A percentile compares a stretch with the other conserved stretches of the same genome.
These are phyloP conservation scores for Erethizon dorsatum DNA, from an alignment of 2,797 vertebrate species.

Conservation along the genomic window DNA sequence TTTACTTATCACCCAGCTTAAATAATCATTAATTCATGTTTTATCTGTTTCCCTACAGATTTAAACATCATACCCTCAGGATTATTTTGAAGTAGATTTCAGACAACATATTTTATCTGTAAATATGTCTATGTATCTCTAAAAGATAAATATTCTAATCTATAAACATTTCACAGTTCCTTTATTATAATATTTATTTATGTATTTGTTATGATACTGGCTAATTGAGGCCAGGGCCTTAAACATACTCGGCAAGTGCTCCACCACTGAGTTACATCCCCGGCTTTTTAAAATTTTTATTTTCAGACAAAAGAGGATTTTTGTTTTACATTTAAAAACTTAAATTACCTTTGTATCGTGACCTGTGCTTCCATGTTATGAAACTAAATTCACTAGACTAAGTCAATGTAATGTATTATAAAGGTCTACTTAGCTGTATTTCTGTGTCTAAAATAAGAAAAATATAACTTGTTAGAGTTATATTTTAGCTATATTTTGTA, in stretches of 20 bases:
- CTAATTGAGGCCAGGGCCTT: neutral
- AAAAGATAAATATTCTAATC: conserved; percentile 46
- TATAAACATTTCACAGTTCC: conserved; percentile 25
- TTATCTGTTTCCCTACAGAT: conserved; percentile 16
- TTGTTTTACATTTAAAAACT: conserved; percentile 54
- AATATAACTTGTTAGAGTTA: neutral
- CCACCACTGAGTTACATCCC: neutral
- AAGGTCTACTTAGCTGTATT: conserved; percentile 45
- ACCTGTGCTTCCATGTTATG: neutral
- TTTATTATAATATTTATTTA: conserved; percentile 30
- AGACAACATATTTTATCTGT: conserved; percentile 52
- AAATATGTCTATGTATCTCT: conserved; percentile 67
- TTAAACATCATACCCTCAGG: neutral
- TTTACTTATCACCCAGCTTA: neutral
- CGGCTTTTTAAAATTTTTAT: neutral
- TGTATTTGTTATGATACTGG: neutral
- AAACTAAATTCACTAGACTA: conserved; percentile 24
- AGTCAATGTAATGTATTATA: neutral
- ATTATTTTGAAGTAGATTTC: conserved; percentile 67
- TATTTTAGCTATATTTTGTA: conserved; percentile 52
- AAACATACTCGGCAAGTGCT: neutral
- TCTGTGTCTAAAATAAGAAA: conserved; percentile 44
- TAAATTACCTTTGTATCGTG: conserved; percentile 39
- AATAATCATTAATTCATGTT: conserved; percentile 1
- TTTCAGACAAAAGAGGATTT: conserved; percentile 44